These are phyloP conservation scores for Atethmia centrago DNA, from an alignment of 2,888 invertebrate genomes.

Conservation along the genomic window DNA sequence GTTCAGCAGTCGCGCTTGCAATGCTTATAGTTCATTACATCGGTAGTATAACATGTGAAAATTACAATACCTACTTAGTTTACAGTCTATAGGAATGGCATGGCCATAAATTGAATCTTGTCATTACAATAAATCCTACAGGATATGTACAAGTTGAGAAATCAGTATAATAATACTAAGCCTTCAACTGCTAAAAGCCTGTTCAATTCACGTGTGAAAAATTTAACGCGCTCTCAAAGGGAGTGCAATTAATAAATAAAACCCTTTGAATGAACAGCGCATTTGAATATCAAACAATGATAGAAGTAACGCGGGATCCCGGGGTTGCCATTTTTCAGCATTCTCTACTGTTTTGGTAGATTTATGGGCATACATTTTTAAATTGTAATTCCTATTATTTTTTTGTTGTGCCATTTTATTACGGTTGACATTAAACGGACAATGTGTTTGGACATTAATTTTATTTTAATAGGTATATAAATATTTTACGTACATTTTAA, in stretches of 20 bases:
- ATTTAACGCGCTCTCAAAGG: constrained; percentile 48
- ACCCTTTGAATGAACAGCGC: constrained; percentile 66
- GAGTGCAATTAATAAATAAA: constrained; percentile 63
- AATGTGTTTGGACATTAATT: constrained; percentile 62
- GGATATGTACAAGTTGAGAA: background rate
- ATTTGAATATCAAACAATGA: constrained; percentile 73
- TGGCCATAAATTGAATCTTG: background rate
- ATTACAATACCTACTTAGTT: background rate
- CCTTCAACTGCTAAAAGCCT: constrained; percentile 42
- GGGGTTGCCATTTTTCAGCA: constrained; percentile 67
- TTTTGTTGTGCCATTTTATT: constrained; percentile 60
- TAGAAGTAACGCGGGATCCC: constrained; percentile 40
- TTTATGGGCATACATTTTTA: constrained; percentile 59
- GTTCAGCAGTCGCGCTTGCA: background rate
- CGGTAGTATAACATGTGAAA: background rate
- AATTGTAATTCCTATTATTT: constrained; percentile 60
- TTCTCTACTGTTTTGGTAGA: constrained; percentile 59
- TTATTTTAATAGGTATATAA: constrained; percentile 62
- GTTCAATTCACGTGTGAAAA: constrained; percentile 47
- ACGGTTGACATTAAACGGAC: constrained; percentile 49
- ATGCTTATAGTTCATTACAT: background rate
- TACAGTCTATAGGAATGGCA: background rate
- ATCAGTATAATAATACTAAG: constrained; percentile 2
- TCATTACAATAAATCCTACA: background rate
- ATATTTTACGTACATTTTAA: constrained; percentile 57